A percentile compares a stretch with the other conserved stretches of the same genome.
These are phyloP conservation scores for Melospiza georgiana DNA, from an alignment of 2,113 vertebrate species.

Conservation along the genomic window DNA sequence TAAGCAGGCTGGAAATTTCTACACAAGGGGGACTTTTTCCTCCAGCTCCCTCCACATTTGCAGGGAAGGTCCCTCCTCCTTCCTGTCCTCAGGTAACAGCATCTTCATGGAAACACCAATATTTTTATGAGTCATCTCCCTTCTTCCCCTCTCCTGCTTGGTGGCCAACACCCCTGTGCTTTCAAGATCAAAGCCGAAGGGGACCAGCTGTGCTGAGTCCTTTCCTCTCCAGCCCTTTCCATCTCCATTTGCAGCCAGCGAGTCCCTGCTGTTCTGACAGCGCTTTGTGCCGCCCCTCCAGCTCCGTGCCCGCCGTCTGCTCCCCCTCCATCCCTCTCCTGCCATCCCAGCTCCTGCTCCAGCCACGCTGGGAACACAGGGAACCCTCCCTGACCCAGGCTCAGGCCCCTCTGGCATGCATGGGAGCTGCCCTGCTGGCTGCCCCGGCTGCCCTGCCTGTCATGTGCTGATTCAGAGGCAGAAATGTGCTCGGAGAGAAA, in stretches of 20 bases:
- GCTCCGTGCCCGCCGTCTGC: background rate
- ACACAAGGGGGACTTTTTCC: background rate
- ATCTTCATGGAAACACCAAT: slow-evolving; percentile 62
- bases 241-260: slow-evolving; percentile 20
- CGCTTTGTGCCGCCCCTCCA: slow-evolving; percentile 12
- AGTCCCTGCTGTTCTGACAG: slow-evolving; percentile 51
- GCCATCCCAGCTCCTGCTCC: background rate
- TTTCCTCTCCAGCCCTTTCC: slow-evolving; percentile 51
- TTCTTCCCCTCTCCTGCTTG: background rate
- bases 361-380: background rate
- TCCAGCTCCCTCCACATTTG: background rate
- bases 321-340: slow-evolving; percentile 1
- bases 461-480: background rate
- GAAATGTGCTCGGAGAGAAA: slow-evolving; percentile 8
- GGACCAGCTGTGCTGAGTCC: slow-evolving; percentile 38
- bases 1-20: background rate
- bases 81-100: slow-evolving; percentile 62
- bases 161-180: slow-evolving; percentile 32
- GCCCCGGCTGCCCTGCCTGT: background rate
- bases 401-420: background rate
- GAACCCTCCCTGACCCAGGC: background rate
- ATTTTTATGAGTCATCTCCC: slow-evolving; percentile 43
- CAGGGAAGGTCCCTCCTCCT: slow-evolving; percentile 18
- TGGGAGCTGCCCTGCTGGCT: background rate
- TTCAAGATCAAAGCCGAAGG: slow-evolving; percentile 30